Conservation (phyloP, 1,140 invertebrate genomes). For the Helicoverpa zea region DNA sequence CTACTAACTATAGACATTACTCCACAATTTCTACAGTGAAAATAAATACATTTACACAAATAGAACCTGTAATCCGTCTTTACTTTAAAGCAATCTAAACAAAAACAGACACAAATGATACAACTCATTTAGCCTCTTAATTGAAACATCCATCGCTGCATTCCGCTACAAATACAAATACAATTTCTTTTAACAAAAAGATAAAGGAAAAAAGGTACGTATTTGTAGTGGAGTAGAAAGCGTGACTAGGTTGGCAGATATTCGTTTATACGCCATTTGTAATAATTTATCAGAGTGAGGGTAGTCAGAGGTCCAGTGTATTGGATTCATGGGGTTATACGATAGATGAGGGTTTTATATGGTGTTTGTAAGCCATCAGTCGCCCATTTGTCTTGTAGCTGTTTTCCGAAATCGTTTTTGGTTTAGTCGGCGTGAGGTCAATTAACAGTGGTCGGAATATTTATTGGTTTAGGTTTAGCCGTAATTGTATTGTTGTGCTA, state of each 20-base stretch:
- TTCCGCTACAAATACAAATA: not conserved
- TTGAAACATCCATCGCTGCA: no score
- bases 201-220: not conserved
- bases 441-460: not conserved
- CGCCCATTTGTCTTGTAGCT: not conserved
- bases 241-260: not conserved
- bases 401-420: not conserved
- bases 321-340: not conserved
- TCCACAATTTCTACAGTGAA: no score
- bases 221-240: not conserved
- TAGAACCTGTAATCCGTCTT: no score
- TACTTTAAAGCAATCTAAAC: no score
- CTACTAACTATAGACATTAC: no score
- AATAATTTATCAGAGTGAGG: slow-evolving; percentile 12
- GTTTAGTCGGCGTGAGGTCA: not conserved
- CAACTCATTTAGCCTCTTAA: no score
- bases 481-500: not conserved
- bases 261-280: not conserved
- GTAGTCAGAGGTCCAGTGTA: slow-evolving; percentile 1
- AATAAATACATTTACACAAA: no score
- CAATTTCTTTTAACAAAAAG: not conserved
- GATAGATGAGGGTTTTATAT: slow-evolving; percentile 24
- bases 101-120: no score
- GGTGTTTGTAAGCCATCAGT: slow-evolving; percentile 14
- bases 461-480: not conserved